Percentiles rank a stretch among this genome's conserved stretches.
Evolutionary conservation across 1,140 invertebrate genomes (phyloP).

Genomic region (Drosophila funebris): DNA sequence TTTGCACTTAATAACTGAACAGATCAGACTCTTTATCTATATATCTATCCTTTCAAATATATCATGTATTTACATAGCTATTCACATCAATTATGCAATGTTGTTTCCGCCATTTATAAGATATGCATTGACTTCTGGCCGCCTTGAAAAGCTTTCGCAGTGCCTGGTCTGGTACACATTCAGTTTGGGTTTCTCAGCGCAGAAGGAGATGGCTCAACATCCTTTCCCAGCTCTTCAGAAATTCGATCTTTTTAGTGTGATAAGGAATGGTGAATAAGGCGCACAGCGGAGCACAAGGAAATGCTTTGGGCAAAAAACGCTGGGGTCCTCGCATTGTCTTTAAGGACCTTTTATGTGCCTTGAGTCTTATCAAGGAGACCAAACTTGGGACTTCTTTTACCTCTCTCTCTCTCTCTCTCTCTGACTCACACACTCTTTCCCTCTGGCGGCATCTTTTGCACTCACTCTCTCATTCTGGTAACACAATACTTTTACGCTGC

Average conservation of each 20-base stretch:
- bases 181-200: neutral
- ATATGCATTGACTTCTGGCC: slow-evolving; percentile 11
- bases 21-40: too few species aligned
- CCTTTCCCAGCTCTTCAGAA: slow-evolving; percentile 44
- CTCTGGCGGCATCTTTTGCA: neutral
- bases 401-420: neutral
- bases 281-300: slow-evolving; percentile 50
- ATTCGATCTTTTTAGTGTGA: slow-evolving; percentile 67
- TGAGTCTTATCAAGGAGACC: slow-evolving; percentile 54
- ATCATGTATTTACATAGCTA: too few species aligned
- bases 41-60: too few species aligned
- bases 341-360: slow-evolving; percentile 56
- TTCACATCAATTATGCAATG: neutral
- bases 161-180: neutral
- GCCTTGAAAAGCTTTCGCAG: neutral
- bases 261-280: slow-evolving; percentile 54
- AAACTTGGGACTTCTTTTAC: slow-evolving; percentile 41
- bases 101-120: neutral
- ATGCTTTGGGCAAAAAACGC: slow-evolving; percentile 27
- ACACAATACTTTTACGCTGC: slow-evolving; percentile 63
- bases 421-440: neutral
- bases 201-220: slow-evolving; percentile 15
- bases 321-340: slow-evolving; percentile 42
- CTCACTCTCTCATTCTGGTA: slow-evolving; percentile 27
- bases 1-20: too few species aligned